phyloP scores from a whole-genome alignment of 2,888 invertebrate genomes.

The Exocentrus adspersus region DNA sequence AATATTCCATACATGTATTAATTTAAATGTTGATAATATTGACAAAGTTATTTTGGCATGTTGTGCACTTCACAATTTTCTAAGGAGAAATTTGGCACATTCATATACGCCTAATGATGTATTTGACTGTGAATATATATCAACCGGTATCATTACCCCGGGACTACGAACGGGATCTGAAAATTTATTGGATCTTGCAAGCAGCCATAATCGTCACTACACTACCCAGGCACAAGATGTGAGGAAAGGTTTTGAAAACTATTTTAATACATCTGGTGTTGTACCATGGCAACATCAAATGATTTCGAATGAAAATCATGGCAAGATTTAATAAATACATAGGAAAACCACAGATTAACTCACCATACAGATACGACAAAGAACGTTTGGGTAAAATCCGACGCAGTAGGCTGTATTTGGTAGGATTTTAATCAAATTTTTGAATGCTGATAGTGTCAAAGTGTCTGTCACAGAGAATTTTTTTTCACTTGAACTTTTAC shows the following conservation, averaged over 20 bases:
- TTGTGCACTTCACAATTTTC: conserved; percentile 29
- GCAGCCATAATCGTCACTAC: conserved; percentile 28
- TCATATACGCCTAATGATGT: conserved; percentile 26
- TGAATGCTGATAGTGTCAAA: too few relatives aligned
- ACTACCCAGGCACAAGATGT: conserved; percentile 28
- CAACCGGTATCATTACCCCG: conserved; percentile 27
- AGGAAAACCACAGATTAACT: too few relatives aligned
- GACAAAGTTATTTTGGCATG: conserved; percentile 22
- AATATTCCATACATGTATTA: conserved; percentile 11
- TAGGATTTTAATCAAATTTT: too few relatives aligned
- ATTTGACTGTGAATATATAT: not conserved
- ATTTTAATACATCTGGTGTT: not conserved
- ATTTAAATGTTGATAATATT: conserved; percentile 19
- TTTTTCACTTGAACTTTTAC: too few relatives aligned
- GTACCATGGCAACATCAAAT: not conserved
- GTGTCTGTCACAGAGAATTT: too few relatives aligned
- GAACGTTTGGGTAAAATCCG: too few relatives aligned
- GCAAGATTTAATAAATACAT: not conserved
- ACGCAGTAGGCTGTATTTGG: too few relatives aligned
- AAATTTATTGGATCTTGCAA: conserved; percentile 25
- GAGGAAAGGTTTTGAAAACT: not conserved
- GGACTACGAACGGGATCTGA: conserved; percentile 25
- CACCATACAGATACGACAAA: too few relatives aligned
- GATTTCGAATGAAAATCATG: not conserved
- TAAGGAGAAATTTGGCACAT: conserved; percentile 27